Conservation (phyloP, 2,797 vertebrate species). For the Hapalemur alaotrensis region DNA sequence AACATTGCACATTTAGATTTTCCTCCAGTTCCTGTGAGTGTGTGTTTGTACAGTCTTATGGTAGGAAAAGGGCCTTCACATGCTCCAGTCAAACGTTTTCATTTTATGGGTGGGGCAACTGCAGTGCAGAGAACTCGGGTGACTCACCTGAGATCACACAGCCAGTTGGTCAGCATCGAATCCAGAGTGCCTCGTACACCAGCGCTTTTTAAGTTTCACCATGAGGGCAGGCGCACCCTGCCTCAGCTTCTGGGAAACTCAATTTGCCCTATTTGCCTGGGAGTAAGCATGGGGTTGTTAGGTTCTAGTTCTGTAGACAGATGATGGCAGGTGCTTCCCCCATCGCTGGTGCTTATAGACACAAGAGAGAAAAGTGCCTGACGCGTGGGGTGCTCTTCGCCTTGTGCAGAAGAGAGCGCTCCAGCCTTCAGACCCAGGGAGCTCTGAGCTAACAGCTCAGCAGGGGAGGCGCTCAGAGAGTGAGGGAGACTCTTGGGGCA, state of each 20-base stretch:
- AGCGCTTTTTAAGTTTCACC: background rate
- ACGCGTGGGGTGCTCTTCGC: fast-evolving
- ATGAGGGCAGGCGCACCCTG: fast-evolving
- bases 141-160: background rate
- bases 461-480: background rate
- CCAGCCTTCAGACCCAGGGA: background rate
- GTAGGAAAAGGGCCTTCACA: background rate
- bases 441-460: background rate
- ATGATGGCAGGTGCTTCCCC: background rate
- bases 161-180: background rate
- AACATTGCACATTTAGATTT: background rate
- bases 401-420: background rate
- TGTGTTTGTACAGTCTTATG: background rate
- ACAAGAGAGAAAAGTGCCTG: background rate
- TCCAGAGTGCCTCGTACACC: no score
- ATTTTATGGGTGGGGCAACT: background rate
- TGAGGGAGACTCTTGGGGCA: no score
- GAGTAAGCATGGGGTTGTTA: background rate
- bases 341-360: background rate
- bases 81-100: background rate
- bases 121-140: background rate
- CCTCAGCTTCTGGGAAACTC: background rate
- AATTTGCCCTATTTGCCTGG: background rate
- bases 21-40: background rate
- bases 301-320: background rate